Conservation (phyloP, 2,797 vertebrate genomes). For the Aldrovandia affinis region DNA sequence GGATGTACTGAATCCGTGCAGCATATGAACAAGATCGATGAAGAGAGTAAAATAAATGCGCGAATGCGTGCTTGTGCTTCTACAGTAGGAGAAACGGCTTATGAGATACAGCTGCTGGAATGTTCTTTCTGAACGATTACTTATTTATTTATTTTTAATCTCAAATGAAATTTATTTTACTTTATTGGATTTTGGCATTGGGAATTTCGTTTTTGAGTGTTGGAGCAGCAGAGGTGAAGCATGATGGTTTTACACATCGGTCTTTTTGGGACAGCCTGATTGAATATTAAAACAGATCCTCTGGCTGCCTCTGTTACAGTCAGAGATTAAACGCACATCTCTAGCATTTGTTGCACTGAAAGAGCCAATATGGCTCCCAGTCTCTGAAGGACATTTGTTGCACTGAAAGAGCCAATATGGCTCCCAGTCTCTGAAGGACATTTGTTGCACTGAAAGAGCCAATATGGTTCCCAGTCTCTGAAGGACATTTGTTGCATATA, state of each 20-base stretch:
- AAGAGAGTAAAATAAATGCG: no score
- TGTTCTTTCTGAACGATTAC: no score
- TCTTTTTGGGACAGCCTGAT: not conserved
- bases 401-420: constrained; percentile 45
- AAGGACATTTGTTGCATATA: constrained; percentile 38
- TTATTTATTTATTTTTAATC: no score
- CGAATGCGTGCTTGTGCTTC: no score
- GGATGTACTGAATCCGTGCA: no score
- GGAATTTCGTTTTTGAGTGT: no score
- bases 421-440: constrained; percentile 31
- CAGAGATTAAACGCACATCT: constrained; percentile 38
- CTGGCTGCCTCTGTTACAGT: constrained; percentile 16
- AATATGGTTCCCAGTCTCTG: constrained; percentile 34
- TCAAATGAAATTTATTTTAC: no score
- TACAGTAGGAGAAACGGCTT: no score
- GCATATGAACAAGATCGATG: no score
- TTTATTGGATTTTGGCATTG: no score
- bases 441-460: constrained; percentile 40
- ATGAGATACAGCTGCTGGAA: no score
- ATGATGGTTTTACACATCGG: not conserved
- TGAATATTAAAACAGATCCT: constrained; percentile 10
- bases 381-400: constrained; percentile 12
- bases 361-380: constrained; percentile 41
- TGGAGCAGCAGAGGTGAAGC: not conserved
- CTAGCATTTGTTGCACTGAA: constrained; percentile 34